phyloP scores from a whole-genome alignment of 2,888 invertebrate species.

The Megalurothrips usitatus region DNA sequence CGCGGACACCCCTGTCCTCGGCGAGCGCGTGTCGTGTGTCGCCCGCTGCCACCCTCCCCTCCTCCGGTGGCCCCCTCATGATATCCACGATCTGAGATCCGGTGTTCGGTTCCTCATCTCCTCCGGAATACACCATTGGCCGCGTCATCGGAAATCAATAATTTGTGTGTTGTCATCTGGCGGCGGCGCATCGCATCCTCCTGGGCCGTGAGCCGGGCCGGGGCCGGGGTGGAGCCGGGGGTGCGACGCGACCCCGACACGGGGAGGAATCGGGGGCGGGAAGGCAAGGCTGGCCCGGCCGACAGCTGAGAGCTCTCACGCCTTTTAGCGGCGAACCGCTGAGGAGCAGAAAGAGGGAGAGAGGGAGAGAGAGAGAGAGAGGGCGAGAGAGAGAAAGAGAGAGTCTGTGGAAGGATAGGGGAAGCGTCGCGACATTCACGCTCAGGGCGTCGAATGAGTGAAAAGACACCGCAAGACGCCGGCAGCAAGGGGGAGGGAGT shows the following conservation, averaged over 20 bases:
- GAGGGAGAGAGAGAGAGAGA: background rate
- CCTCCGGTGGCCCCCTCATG: too few species aligned
- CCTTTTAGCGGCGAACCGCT: slow-evolving; percentile 21
- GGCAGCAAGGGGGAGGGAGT: too few species aligned
- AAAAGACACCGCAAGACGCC: too few species aligned
- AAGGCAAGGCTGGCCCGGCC: background rate
- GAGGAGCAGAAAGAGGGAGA: background rate
- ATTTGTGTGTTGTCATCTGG: slow-evolving; percentile 23
- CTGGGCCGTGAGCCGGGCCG: background rate
- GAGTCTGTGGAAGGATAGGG: too few species aligned
- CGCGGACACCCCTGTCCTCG: too few species aligned
- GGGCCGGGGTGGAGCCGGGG: background rate
- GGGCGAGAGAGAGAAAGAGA: background rate
- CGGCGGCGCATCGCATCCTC: background rate
- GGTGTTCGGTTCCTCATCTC: too few species aligned
- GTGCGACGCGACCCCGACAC: background rate
- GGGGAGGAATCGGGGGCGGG: background rate
- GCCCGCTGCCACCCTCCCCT: too few species aligned
- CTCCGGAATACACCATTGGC: too few species aligned
- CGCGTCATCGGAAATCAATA: slow-evolving; percentile 18
- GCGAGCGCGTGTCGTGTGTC: too few species aligned
- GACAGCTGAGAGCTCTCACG: slow-evolving; percentile 16
- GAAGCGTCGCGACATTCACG: too few species aligned
- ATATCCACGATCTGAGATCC: too few species aligned
- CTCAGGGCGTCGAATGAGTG: too few species aligned